Evolutionary conservation across 2,113 vertebrate species (phyloP), one percentile per base, ranked within the genome.

Genomic region (Indicator maculatus): DNA sequence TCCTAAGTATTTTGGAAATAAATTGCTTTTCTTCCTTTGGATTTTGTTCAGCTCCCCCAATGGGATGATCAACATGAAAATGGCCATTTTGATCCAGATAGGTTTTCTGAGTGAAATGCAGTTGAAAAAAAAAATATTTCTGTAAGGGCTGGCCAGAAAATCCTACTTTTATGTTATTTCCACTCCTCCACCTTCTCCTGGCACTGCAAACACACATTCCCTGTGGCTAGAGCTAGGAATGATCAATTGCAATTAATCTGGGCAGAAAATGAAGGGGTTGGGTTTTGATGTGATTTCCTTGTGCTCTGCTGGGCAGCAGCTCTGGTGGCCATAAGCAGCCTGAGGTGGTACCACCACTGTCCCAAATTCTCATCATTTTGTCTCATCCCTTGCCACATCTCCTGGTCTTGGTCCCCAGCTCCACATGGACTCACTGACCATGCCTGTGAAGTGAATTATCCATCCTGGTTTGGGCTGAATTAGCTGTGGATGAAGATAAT

Each of bases 171-270:
- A 90, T 86, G 20, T 83, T 83, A 86, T 90, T 96, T 90, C 76
- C 76, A 88, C 53, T 95, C 71, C 44, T 65, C 64, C 24, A 44
- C 50, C 86, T 91, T 63, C 86, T 88, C 44, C 69, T 95, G 92
- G 75, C 72, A 86, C 45, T 6, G 11, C 69, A 83, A 76, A 75
- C 72, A 91, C 75, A 74, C 88, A 44, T 93, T 92, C 83, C 76
- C 88, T 59, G 52, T 2, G 20, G 79, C 72, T 47, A 53, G 47
- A 74, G 72, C 75, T 64, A 56, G 88, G 53, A 90, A 81, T 30
- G 60, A 91, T 93, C 93, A 55, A 86, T 78, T 74, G 69, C 58
- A 73, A 77, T 94, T 90, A 90, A 88, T 93, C 61, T 71, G 83
- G 58, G 72, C 76, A 95, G 83, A 82, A 94, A 91, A 90, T 38